Conservation (phyloP, 2,113 vertebrate species). For the Laticauda colubrina region DNA sequence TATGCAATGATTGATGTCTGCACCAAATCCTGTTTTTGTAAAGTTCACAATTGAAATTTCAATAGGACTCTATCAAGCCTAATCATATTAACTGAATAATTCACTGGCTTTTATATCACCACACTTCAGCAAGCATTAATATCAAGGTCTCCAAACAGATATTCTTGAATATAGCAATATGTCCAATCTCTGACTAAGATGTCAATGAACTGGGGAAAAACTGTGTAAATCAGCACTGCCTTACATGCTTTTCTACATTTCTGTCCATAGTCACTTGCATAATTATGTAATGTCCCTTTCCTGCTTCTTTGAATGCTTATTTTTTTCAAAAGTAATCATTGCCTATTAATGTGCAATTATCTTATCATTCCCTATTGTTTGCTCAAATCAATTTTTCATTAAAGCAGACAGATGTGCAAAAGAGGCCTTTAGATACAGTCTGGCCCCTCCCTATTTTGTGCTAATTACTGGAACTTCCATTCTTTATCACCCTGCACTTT, state of each 20-base stretch:
- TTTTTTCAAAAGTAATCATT: conserved; percentile 47
- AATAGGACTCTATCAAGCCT: not conserved
- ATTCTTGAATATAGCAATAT: not conserved
- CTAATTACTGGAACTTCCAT: conserved; percentile 54
- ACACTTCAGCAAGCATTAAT: not conserved
- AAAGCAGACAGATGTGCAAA: conserved; percentile 25
- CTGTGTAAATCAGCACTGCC: not conserved
- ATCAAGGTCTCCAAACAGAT: not conserved
- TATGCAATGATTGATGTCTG: not conserved
- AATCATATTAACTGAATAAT: not conserved
- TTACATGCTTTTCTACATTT: conserved; percentile 10
- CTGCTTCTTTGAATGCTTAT: conserved; percentile 46
- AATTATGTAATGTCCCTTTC: conserved; percentile 46
- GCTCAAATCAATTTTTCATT: conserved; percentile 52
- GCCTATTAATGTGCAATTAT: conserved; percentile 46
- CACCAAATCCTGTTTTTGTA: not conserved
- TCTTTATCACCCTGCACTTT: conserved; percentile 45
- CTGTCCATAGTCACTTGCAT: conserved; percentile 38
- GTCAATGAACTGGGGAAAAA: not conserved
- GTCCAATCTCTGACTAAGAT: not conserved
- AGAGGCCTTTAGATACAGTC: conserved; percentile 8
- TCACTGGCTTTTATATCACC: not conserved
- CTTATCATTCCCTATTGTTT: conserved; percentile 43
- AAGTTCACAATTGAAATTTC: not conserved
- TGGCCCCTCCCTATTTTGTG: conserved; percentile 43